phyloP scores from a whole-genome alignment of 1,140 invertebrate genomes.

The Aphidius gifuensis region DNA sequence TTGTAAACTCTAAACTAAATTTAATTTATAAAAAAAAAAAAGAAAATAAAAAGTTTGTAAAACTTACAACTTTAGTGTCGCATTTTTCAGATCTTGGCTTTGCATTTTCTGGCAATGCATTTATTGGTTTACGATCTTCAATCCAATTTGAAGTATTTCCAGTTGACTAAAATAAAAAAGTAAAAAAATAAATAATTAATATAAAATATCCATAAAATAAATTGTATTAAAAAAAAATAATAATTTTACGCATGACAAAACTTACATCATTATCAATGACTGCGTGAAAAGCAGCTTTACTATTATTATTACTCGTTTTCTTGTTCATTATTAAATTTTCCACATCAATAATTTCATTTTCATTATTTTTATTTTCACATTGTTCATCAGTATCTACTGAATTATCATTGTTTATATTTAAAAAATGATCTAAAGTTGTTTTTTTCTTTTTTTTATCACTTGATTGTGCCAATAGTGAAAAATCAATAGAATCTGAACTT shows the following conservation, averaged over 20 bases:
- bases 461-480: slow-evolving; percentile 53
- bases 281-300: slow-evolving; percentile 33
- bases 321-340: slow-evolving; percentile 18
- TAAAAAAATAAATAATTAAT: no score
- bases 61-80: slow-evolving; percentile 32
- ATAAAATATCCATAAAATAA: no score
- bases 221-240: not conserved
- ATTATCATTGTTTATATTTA: slow-evolving; percentile 4
- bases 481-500: slow-evolving; percentile 68
- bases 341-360: slow-evolving; percentile 15
- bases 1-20: not conserved
- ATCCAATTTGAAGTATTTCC: slow-evolving; percentile 45
- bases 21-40: not conserved
- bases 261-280: slow-evolving; percentile 39
- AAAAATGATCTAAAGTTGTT: slow-evolving; percentile 1
- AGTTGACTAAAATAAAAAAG: not conserved
- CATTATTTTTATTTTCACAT: slow-evolving; percentile 15
- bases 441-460: slow-evolving; percentile 11
- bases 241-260: slow-evolving; percentile 9
- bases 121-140: slow-evolving; percentile 34
- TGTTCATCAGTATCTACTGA: not conserved
- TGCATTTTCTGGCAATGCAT: slow-evolving; percentile 34
- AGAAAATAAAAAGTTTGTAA: not conserved
- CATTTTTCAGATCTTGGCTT: slow-evolving; percentile 30
- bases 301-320: slow-evolving; percentile 4